A percentile compares a stretch with the other conserved stretches of the same genome.
phyloP scores from a whole-genome alignment of 2,888 invertebrate species.

The Pecten maximus region DNA sequence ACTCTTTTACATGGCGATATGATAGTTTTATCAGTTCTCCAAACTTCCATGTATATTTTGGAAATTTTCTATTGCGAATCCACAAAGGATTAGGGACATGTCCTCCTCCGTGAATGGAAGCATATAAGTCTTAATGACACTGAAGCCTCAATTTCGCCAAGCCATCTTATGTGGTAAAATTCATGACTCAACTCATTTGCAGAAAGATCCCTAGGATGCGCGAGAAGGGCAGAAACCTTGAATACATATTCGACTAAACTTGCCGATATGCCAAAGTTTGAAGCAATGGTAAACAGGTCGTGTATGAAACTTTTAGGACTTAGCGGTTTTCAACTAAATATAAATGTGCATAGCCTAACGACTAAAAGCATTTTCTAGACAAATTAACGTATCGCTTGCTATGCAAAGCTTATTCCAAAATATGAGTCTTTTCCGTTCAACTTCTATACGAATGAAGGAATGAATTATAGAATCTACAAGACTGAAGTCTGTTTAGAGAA shows the following conservation, averaged over 20 bases:
- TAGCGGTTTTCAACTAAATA: background rate
- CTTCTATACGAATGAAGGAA: background rate
- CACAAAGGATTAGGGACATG: background rate
- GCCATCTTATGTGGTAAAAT: background rate
- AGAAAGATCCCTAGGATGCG: background rate
- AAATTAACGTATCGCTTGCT: background rate
- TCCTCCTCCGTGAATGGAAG: background rate
- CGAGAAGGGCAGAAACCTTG: background rate
- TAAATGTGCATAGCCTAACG: background rate
- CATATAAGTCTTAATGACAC: background rate
- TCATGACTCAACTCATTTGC: background rate
- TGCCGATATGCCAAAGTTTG: background rate
- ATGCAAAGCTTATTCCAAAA: background rate
- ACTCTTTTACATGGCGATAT: background rate
- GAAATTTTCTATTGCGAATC: background rate
- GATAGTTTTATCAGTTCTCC: background rate
- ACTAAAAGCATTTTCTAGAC: background rate
- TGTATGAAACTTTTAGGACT: background rate
- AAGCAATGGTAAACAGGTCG: background rate
- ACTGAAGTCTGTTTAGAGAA: too few relatives aligned
- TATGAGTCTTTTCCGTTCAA: background rate
- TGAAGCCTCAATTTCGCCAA: background rate
- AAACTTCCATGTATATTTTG: background rate
- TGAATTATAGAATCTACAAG: too few relatives aligned
- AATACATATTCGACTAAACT: background rate